These are phyloP conservation scores for Eristalis tenax DNA, from an alignment of 2,888 invertebrate species.

Conservation along the genomic window DNA sequence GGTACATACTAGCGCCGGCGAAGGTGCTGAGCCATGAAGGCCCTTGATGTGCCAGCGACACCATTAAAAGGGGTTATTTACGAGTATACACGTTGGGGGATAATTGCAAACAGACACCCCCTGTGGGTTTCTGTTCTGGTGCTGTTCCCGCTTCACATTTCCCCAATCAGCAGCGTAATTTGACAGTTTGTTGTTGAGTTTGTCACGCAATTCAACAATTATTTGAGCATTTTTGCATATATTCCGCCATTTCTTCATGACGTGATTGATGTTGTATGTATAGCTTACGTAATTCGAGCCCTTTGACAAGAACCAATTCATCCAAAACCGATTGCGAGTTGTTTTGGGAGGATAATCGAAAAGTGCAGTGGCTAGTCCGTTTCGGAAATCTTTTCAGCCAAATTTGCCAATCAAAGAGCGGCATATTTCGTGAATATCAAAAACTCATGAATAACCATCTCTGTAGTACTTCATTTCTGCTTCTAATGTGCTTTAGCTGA, in stretches of 20 bases:
- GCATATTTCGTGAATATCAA: too few species aligned
- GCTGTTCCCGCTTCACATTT: not conserved
- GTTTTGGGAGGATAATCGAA: too few species aligned
- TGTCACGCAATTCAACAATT: constrained; percentile 28
- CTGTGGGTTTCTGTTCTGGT: not conserved
- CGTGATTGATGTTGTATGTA: not conserved
- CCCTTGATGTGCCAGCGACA: constrained; percentile 65
- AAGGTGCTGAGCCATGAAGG: constrained; percentile 66
- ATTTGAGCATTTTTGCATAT: constrained; percentile 9
- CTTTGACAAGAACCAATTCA: too few species aligned
- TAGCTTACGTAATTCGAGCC: too few species aligned
- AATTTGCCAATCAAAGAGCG: too few species aligned
- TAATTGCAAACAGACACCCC: constrained; percentile 29
- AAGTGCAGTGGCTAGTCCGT: too few species aligned
- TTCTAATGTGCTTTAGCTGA: too few species aligned
- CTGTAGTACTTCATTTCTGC: too few species aligned
- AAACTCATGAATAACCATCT: too few species aligned
- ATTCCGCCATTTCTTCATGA: not conserved
- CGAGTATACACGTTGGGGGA: not conserved
- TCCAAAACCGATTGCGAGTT: too few species aligned
- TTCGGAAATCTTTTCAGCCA: too few species aligned
- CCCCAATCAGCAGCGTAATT: constrained; percentile 27
- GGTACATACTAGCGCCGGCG: constrained; percentile 21
- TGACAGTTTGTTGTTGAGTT: constrained; percentile 14
- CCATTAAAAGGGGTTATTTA: constrained; percentile 54